These are phyloP conservation scores for Tichodroma muraria DNA, from an alignment of 2,113 vertebrate genomes.

Conservation along the genomic window DNA sequence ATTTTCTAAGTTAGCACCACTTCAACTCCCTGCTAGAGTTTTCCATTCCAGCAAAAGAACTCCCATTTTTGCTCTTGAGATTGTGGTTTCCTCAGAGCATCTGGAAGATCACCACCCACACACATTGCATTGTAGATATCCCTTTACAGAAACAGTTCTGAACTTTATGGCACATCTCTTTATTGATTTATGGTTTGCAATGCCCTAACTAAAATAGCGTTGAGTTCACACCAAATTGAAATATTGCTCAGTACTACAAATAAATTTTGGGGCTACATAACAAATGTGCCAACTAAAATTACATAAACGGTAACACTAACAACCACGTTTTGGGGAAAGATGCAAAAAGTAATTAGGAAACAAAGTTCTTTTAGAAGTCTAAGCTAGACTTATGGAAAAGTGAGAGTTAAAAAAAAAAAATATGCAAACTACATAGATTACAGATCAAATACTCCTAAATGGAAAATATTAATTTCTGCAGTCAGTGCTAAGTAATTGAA, in stretches of 20 bases:
- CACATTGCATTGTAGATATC: not conserved
- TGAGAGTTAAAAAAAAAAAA: not conserved
- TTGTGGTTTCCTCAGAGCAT: not conserved
- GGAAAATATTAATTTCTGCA: not conserved
- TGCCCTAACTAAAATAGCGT: not conserved
- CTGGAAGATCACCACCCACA: not conserved
- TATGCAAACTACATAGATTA: not conserved
- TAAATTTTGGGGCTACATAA: not conserved
- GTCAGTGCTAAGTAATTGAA: not conserved
- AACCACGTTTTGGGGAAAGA: not conserved
- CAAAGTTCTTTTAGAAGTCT: not conserved
- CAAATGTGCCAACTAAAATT: not conserved
- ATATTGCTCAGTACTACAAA: not conserved
- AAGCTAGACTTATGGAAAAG: not conserved
- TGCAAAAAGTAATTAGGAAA: not conserved
- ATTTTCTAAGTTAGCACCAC: not conserved
- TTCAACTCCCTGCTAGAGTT: not conserved
- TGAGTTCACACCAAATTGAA: not conserved
- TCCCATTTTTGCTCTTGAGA: not conserved
- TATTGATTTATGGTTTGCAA: not conserved
- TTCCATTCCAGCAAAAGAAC: not conserved
- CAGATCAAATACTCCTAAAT: not conserved
- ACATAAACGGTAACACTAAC: not conserved
- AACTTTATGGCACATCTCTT: not conserved
- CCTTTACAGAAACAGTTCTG: not conserved